Percentiles rank a stretch among this genome's conserved stretches.
Conservation (phyloP, 2,797 vertebrate species). For the Philypnodon macrostomus region DNA sequence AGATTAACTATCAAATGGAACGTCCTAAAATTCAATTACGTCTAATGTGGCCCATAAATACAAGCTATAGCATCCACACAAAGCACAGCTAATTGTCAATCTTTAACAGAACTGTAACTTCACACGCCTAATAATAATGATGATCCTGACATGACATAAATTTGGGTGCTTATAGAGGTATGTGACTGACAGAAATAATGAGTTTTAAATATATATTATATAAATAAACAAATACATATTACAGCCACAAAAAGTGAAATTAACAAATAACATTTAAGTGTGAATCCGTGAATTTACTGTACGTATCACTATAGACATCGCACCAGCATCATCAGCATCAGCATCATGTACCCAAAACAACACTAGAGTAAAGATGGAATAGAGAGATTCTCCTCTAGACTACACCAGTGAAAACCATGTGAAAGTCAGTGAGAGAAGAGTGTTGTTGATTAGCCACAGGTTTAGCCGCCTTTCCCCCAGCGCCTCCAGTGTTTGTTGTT, state of each 20-base stretch:
- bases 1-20: slow-evolving; percentile 17
- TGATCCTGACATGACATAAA: too few relatives aligned
- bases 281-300: too few relatives aligned
- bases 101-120: slow-evolving; percentile 4
- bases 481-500: slow-evolving; percentile 74
- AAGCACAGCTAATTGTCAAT: slow-evolving; percentile 2
- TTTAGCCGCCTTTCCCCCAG: slow-evolving; percentile 52
- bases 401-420: slow-evolving; percentile 14
- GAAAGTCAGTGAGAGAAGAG: slow-evolving; percentile 27
- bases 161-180: too few relatives aligned
- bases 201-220: too few relatives aligned
- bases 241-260: too few relatives aligned
- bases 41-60: slow-evolving; percentile 6
- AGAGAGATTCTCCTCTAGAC: slow-evolving; percentile 19
- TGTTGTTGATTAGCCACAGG: slow-evolving; percentile 64
- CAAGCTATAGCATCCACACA: slow-evolving; percentile 12
- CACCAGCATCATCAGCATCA: too few relatives aligned
- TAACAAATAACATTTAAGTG: too few relatives aligned
- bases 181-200: background rate
- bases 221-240: too few relatives aligned
- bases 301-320: too few relatives aligned
- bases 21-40: slow-evolving; percentile 29
- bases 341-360: slow-evolving; percentile 15
- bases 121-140: slow-evolving; percentile 4
- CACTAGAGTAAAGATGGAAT: background rate